Evolutionary conservation across 2,113 vertebrate species (phyloP).

Genomic region (Axis porcinus): DNA sequence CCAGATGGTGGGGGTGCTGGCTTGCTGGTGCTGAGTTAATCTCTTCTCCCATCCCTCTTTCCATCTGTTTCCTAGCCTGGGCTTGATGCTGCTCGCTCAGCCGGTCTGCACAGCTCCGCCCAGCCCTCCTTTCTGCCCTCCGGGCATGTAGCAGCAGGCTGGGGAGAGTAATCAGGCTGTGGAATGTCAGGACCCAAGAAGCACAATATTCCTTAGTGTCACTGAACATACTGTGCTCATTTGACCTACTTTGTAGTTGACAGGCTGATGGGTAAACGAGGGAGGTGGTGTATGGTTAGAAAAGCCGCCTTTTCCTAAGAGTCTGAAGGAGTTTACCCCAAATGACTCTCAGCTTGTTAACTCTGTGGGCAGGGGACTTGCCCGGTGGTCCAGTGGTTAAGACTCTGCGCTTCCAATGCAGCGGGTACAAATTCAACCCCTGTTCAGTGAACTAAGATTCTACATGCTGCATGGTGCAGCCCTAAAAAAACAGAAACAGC

Average conservation of each 20-base stretch:
- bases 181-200: neutral
- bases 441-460: neutral
- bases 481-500: neutral
- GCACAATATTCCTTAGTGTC: neutral
- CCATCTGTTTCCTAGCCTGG: neutral
- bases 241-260: neutral
- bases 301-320: neutral
- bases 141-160: neutral
- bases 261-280: neutral
- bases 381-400: neutral
- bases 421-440: neutral
- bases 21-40: neutral
- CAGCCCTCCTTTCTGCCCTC: neutral
- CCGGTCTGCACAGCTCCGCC: neutral
- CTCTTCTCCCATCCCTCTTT: neutral
- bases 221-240: neutral
- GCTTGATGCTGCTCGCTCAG: neutral
- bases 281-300: neutral
- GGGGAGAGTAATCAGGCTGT: neutral
- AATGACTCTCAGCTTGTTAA: neutral
- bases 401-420: neutral
- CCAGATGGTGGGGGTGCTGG: too few relatives aligned
- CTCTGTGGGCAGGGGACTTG: neutral
- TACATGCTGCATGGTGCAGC: neutral
- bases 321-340: neutral